Conservation (phyloP, 1,140 invertebrate genomes). For the Neodiprion pinetum region DNA sequence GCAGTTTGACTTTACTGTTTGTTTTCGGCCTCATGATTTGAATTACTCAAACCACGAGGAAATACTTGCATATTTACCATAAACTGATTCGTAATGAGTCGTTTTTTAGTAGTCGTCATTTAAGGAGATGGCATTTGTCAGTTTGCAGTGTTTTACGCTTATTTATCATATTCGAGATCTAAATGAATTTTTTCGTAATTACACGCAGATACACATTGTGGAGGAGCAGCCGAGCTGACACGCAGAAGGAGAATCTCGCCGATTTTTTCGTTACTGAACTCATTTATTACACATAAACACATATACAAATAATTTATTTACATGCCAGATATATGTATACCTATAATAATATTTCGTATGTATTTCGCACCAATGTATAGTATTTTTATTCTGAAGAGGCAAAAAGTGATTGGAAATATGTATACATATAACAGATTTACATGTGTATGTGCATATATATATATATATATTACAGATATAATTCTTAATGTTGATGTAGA, state of each 20-base stretch:
- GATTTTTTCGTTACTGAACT: constrained; percentile 12
- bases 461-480: too few species aligned
- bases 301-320: not conserved
- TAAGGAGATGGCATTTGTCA: constrained; percentile 27
- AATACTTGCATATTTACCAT: too few species aligned
- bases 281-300: not conserved
- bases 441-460: not conserved
- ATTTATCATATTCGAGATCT: constrained; percentile 2
- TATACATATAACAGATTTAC: not conserved
- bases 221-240: constrained; percentile 50
- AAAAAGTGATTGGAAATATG: not conserved
- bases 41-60: too few species aligned
- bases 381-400: not conserved
- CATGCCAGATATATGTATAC: not conserved
- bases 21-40: too few species aligned
- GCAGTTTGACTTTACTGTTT: too few species aligned
- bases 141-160: constrained; percentile 13
- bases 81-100: not conserved
- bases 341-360: not conserved
- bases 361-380: not conserved
- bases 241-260: not conserved
- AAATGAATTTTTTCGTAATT: not conserved
- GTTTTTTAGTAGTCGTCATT: not conserved
- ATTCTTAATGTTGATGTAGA: too few species aligned
- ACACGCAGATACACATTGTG: constrained; percentile 46